A percentile compares a stretch with the other conserved stretches of the same genome.
Evolutionary conservation across 2,888 invertebrate genomes (phyloP).

Genomic region (Lapara coniferarum): DNA sequence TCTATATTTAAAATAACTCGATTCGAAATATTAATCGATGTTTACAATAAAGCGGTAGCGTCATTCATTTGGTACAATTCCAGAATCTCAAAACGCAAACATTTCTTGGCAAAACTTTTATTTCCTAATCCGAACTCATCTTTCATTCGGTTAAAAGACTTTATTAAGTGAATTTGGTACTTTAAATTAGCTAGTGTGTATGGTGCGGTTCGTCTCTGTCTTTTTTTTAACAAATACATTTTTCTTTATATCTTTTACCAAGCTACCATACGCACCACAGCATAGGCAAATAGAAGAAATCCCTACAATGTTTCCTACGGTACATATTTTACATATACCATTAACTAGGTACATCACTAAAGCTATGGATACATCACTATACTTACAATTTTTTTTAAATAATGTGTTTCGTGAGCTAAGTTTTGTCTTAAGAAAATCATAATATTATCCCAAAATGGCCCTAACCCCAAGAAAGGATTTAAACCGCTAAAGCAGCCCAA

Average conservation of each 20-base stretch:
- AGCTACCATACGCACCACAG: too few relatives aligned
- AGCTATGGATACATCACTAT: too few relatives aligned
- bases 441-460: not conserved
- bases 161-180: not conserved
- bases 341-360: too few relatives aligned
- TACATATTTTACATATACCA: too few relatives aligned
- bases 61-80: constrained; percentile 22
- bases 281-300: too few relatives aligned
- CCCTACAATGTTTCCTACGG: too few relatives aligned
- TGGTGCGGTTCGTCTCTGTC: not conserved
- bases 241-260: too few relatives aligned
- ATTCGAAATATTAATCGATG: constrained; percentile 47
- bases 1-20: constrained; percentile 35
- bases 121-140: constrained; percentile 14
- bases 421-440: not conserved
- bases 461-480: too few relatives aligned
- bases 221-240: not conserved
- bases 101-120: constrained; percentile 7
- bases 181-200: not conserved
- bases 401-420: not conserved
- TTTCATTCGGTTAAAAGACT: constrained; percentile 7
- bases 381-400: too few relatives aligned
- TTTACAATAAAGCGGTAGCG: constrained; percentile 38
- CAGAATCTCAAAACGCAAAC: not conserved
- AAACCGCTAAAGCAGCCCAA: too few relatives aligned